phyloP scores from a whole-genome alignment of 1,140 invertebrate genomes.

The Procambarus clarkii region DNA sequence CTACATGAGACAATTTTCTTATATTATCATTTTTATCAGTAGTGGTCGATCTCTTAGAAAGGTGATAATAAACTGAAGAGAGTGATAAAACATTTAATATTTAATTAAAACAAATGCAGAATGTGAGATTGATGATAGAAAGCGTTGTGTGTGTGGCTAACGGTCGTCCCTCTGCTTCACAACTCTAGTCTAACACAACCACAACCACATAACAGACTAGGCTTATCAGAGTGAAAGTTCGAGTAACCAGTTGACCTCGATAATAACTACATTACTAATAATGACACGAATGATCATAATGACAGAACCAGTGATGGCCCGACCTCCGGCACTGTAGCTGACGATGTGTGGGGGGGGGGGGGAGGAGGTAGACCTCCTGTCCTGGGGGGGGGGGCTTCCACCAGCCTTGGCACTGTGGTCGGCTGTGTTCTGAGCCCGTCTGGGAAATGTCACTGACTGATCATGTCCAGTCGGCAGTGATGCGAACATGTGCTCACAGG shows the following conservation, averaged over 20 bases:
- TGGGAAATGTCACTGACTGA: no score
- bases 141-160: neutral
- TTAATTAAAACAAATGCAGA: constrained; percentile 7
- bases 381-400: no score
- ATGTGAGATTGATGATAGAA: neutral
- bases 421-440: no score
- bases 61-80: neutral
- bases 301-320: neutral
- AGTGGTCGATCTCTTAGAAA: neutral
- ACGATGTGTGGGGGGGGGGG: no score
- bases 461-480: neutral
- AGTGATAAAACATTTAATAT: constrained; percentile 9
- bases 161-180: neutral
- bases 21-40: no score
- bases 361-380: no score
- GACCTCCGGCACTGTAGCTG: neutral
- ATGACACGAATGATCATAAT: neutral
- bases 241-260: constrained; percentile 1
- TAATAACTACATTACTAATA: neutral
- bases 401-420: no score
- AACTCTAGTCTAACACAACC: neutral
- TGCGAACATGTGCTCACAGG: neutral
- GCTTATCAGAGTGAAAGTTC: neutral
- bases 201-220: neutral
- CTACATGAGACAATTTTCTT: no score